A percentile compares a stretch with the other conserved stretches of the same genome.
Evolutionary conservation across 2,113 vertebrate species (phyloP).

Genomic region (Urocolius indicus): DNA sequence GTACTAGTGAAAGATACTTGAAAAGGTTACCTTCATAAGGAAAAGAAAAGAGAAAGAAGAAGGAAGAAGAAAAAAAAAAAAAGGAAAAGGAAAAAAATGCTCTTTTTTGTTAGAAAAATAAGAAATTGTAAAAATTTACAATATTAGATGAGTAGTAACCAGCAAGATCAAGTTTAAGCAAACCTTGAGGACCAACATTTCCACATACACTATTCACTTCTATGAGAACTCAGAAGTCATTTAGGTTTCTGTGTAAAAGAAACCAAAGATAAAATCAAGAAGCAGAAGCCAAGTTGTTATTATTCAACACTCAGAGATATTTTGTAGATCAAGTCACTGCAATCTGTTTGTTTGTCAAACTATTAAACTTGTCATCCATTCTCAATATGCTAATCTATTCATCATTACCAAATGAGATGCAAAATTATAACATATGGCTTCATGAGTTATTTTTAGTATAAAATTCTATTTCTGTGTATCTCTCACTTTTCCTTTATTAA

Average conservation of each 20-base stretch:
- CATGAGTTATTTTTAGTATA: background rate
- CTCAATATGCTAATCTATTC: background rate
- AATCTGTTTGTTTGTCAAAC: background rate
- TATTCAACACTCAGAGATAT: background rate
- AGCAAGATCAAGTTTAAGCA: background rate
- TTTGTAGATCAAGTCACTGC: background rate
- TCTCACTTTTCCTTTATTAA: background rate
- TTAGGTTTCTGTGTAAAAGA: background rate
- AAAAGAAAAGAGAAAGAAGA: background rate
- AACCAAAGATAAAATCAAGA: background rate
- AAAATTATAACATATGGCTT: background rate
- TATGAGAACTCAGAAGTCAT: background rate
- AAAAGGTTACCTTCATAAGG: background rate
- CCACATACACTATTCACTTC: background rate
- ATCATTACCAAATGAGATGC: background rate
- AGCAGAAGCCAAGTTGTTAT: background rate
- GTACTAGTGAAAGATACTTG: rapidly evolving
- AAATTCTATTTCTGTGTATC: background rate
- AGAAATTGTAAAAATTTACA: background rate
- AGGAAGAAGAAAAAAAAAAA: background rate
- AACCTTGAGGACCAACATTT: background rate
- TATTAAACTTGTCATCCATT: background rate
- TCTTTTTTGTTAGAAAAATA: background rate
- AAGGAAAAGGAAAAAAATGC: rapidly evolving
- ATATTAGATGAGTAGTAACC: background rate